Evolutionary conservation across 2,113 vertebrate genomes (phyloP).

Genomic region (Alectura lathami): DNA sequence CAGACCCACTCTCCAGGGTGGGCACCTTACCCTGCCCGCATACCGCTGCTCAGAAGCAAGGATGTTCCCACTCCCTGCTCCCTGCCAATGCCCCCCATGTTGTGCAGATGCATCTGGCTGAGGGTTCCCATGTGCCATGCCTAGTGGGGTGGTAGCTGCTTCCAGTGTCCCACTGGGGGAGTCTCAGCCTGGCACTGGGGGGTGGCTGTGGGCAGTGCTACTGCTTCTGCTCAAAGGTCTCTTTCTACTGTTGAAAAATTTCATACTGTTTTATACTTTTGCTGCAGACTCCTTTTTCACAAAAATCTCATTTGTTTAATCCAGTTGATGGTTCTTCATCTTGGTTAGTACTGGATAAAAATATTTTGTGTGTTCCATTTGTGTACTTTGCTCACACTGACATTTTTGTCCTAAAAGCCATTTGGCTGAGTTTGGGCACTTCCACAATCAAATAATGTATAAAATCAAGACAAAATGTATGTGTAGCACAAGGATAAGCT

Average conservation of each 20-base stretch:
- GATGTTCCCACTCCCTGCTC: background rate
- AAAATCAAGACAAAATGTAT: background rate
- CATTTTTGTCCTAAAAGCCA: background rate
- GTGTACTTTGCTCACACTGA: background rate
- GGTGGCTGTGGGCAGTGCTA: background rate
- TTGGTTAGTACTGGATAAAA: background rate
- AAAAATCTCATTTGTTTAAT: background rate
- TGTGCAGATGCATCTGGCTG: background rate
- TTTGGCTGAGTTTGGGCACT: background rate
- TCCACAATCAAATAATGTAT: background rate
- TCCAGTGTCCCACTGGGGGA: fast-evolving
- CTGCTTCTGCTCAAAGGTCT: background rate
- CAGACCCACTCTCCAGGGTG: fast-evolving
- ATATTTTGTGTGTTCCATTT: background rate
- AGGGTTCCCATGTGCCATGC: background rate
- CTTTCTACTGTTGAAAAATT: background rate
- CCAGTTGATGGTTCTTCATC: background rate
- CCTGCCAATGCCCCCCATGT: fast-evolving
- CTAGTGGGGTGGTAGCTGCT: background rate
- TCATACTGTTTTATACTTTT: background rate
- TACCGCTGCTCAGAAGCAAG: background rate
- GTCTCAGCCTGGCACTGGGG: background rate
- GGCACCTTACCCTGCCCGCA: background rate
- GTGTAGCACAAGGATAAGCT: background rate
- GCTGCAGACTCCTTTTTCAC: background rate